Percentiles rank a stretch among this genome's conserved stretches.
Evolutionary conservation across 1,140 invertebrate species (phyloP).

Genomic region (Pachypeltis micranthus): DNA sequence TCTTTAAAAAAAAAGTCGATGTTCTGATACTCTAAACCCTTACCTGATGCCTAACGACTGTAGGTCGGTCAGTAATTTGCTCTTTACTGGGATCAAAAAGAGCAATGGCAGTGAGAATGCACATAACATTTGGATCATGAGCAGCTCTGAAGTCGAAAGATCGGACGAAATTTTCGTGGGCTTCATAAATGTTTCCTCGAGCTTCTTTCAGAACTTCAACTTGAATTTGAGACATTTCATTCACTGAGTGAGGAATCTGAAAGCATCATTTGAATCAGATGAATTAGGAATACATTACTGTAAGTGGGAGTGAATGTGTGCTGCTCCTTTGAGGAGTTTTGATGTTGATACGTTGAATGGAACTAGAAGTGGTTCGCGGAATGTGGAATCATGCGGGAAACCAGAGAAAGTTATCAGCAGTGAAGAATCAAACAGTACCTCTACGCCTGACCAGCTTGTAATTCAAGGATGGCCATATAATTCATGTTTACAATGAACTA

Average conservation of each 20-base stretch:
- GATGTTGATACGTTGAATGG: too few species aligned
- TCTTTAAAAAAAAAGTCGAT: too few species aligned
- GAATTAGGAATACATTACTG: too few species aligned
- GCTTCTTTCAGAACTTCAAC: conserved; percentile 76
- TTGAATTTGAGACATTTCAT: conserved; percentile 45
- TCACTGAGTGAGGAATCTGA: conserved; percentile 56
- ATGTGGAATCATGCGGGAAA: too few species aligned
- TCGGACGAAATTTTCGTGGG: conserved; percentile 66
- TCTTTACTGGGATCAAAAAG: conserved; percentile 57
- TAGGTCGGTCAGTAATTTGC: neutral
- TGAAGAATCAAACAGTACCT: too few species aligned
- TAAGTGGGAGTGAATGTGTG: neutral
- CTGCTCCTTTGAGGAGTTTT: neutral
- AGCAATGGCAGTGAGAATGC: conserved; percentile 79
- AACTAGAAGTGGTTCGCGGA: too few species aligned
- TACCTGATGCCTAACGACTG: neutral
- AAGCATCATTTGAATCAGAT: conserved; percentile 10
- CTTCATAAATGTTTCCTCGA: conserved; percentile 72
- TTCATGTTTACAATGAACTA: too few species aligned
- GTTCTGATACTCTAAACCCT: too few species aligned
- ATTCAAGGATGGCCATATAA: too few species aligned
- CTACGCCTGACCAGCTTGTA: too few species aligned
- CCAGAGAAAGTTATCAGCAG: too few species aligned
- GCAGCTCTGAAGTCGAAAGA: conserved; percentile 70
- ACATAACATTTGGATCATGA: conserved; percentile 73